Percentiles rank a stretch among this genome's conserved stretches.
Conservation (phyloP, 2,797 vertebrate genomes). For the Pantherophis alleghaniensis region DNA sequence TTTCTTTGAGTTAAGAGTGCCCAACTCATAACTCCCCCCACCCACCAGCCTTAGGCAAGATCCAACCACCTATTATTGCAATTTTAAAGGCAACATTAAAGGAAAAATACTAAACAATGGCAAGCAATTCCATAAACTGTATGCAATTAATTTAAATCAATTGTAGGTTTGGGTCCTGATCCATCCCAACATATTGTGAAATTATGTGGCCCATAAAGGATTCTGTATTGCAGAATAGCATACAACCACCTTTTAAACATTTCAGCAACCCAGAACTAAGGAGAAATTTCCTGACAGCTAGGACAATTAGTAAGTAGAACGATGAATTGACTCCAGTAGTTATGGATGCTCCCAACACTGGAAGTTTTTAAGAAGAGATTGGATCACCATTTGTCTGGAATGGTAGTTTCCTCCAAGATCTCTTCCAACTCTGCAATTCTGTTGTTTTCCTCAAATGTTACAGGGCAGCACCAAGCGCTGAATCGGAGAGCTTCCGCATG, state of each 20-base stretch:
- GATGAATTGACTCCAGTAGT: no score
- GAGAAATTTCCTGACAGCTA: no score
- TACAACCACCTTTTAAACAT: not conserved
- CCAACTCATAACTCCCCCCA: not conserved
- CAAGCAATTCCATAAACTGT: not conserved
- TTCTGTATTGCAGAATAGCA: not conserved
- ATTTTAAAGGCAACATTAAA: not conserved
- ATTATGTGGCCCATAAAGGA: not conserved
- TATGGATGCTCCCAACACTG: no score
- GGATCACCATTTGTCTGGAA: no score
- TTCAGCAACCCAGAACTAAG: not conserved
- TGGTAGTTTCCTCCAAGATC: no score
- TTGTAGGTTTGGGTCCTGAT: not conserved
- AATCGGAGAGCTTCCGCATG: not conserved
- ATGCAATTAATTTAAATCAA: not conserved
- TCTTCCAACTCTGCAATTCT: no score
- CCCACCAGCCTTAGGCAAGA: not conserved
- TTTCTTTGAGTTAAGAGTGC: not conserved
- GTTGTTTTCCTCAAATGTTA: not conserved
- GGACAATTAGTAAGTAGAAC: no score
- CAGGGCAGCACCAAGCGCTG: not conserved
- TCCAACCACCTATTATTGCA: not conserved
- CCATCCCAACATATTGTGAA: not conserved
- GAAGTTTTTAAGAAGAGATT: no score
- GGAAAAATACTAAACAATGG: not conserved